phyloP scores from a whole-genome alignment of 2,797 vertebrate genomes.

The Ambastaia sidthimunki region DNA sequence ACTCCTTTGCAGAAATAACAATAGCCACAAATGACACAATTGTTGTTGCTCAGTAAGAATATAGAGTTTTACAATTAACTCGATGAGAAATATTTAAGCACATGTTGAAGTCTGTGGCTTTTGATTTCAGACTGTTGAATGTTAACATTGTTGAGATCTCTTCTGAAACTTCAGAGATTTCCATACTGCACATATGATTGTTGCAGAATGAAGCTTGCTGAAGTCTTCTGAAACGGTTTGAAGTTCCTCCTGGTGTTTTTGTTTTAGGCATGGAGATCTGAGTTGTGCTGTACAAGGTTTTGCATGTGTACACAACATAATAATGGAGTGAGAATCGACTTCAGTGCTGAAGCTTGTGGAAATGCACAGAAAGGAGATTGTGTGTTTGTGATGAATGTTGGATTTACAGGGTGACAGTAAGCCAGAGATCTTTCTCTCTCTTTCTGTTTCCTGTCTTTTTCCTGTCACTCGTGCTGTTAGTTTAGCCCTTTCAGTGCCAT shows the following conservation, averaged over 20 bases:
- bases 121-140: neutral
- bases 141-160: neutral
- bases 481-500: constrained; percentile 65
- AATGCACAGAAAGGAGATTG: constrained; percentile 49
- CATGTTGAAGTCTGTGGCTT: neutral
- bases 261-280: constrained; percentile 13
- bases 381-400: constrained; percentile 40
- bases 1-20: neutral
- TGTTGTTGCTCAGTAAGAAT: neutral
- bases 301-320: constrained; percentile 34
- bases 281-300: constrained; percentile 36
- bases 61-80: neutral
- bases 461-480: constrained; percentile 33
- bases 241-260: constrained; percentile 35
- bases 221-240: constrained; percentile 6
- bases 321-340: constrained; percentile 30
- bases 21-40: neutral
- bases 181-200: too few species aligned
- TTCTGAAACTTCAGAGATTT: neutral
- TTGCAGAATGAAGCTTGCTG: neutral
- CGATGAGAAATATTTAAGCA: neutral
- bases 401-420: constrained; percentile 47
- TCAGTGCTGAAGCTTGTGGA: constrained; percentile 46
- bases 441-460: neutral
- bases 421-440: constrained; percentile 25